Evolutionary conservation across 1,140 invertebrate species (phyloP).

Genomic region (Habropoda laboriosa): DNA sequence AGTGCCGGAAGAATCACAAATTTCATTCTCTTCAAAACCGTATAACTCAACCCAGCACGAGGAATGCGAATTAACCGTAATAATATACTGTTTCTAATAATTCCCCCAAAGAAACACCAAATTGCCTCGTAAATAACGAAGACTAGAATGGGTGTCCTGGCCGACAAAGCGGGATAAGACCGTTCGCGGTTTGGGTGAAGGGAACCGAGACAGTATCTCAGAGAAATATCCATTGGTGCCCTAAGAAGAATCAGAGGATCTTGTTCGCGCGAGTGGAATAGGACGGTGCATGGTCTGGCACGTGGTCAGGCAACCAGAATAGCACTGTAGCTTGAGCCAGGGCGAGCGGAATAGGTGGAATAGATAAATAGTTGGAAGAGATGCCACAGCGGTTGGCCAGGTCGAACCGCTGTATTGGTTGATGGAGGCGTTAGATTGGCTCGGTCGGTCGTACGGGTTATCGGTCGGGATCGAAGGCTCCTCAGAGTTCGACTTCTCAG

Average conservation of each 20-base stretch:
- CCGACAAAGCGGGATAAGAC: background rate
- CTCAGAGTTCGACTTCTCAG: conserved; percentile 27
- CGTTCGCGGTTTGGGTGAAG: background rate
- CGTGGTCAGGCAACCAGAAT: conserved; percentile 5
- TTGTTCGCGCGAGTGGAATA: background rate
- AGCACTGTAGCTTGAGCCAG: background rate
- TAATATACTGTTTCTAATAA: too few relatives aligned
- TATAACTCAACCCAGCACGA: too few relatives aligned
- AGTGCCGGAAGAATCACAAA: too few relatives aligned
- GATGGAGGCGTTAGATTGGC: conserved; percentile 47
- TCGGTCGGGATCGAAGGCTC: conserved; percentile 16
- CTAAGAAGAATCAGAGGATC: background rate
- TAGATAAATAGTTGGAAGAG: conserved; percentile 40
- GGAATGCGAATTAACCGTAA: too few relatives aligned
- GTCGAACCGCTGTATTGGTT: conserved; percentile 29
- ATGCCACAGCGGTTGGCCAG: conserved; percentile 30
- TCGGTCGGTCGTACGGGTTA: conserved; percentile 19
- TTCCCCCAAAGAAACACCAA: too few relatives aligned
- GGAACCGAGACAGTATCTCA: background rate
- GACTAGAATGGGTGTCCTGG: too few relatives aligned
- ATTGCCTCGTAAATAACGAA: too few relatives aligned
- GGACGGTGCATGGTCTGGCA: background rate
- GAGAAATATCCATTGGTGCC: background rate
- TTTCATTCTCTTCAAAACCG: too few relatives aligned
- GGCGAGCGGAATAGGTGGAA: conserved; percentile 7